phyloP scores from a whole-genome alignment of 2,797 vertebrate species.

The Kryptolebias ocellatus region DNA sequence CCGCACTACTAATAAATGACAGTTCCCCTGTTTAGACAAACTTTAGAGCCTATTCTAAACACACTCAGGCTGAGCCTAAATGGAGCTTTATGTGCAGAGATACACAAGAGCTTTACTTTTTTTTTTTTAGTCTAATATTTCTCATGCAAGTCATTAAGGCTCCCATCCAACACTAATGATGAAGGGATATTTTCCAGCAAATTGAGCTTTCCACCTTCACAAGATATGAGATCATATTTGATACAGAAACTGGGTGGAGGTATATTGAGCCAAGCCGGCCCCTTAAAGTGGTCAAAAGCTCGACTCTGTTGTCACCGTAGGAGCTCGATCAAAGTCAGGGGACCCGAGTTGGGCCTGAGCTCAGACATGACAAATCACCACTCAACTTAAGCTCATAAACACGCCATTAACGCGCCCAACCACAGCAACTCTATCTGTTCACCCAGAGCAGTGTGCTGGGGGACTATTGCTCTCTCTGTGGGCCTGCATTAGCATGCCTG shows the following conservation, averaged over 20 bases:
- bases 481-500: slow-evolving; percentile 50
- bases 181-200: slow-evolving; percentile 24
- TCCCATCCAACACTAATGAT: slow-evolving; percentile 47
- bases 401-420: slow-evolving; percentile 74
- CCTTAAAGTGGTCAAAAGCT: slow-evolving; percentile 18
- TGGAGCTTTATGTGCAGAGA: slow-evolving; percentile 40
- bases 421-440: slow-evolving; percentile 74
- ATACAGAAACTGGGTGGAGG: neutral
- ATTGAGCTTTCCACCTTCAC: slow-evolving; percentile 10
- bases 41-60: slow-evolving; percentile 72
- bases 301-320: slow-evolving; percentile 35
- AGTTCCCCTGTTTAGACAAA: slow-evolving; percentile 80
- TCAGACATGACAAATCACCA: slow-evolving; percentile 73
- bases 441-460: slow-evolving; percentile 45
- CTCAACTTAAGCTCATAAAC: slow-evolving; percentile 77
- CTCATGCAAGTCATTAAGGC: slow-evolving; percentile 43
- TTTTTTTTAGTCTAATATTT: slow-evolving; percentile 16
- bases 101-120: slow-evolving; percentile 12
- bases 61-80: slow-evolving; percentile 47
- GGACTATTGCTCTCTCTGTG: slow-evolving; percentile 30
- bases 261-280: slow-evolving; percentile 24
- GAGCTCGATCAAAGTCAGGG: slow-evolving; percentile 41
- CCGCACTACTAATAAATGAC: slow-evolving; percentile 82
- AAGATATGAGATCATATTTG: slow-evolving; percentile 38
- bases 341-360: slow-evolving; percentile 35